Conservation (phyloP, 2,888 invertebrate genomes). For the Limnephilus auricula region DNA sequence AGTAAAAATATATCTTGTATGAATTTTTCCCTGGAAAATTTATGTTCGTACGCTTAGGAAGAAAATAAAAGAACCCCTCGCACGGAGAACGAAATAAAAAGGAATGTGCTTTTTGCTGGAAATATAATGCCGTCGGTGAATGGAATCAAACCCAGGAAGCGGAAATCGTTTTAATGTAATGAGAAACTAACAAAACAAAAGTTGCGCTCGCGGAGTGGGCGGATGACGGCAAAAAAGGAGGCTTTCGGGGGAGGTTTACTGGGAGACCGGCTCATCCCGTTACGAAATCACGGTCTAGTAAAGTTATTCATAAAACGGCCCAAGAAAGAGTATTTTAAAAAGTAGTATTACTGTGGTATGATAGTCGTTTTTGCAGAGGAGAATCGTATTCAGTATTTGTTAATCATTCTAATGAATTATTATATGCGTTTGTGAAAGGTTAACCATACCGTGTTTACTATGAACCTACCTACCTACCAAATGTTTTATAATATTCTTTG, state of each 20-base stretch:
- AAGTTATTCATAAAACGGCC: conserved; percentile 64
- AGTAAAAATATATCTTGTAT: background rate
- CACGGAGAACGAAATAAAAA: conserved; percentile 51
- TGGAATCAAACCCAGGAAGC: conserved; percentile 62
- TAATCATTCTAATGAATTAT: background rate
- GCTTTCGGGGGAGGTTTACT: conserved; percentile 28
- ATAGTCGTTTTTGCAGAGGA: background rate
- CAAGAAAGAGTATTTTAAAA: background rate
- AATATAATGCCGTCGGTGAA: conserved; percentile 64
- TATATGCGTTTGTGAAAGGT: background rate
- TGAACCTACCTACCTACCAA: too few species aligned
- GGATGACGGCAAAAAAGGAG: conserved; percentile 55
- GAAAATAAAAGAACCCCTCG: conserved; percentile 40
- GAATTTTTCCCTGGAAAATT: background rate
- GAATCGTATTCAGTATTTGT: background rate
- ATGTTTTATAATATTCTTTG: too few species aligned
- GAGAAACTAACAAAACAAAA: conserved; percentile 67
- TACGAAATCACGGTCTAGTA: conserved; percentile 65
- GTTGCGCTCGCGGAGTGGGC: conserved; percentile 67
- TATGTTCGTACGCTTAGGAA: background rate
- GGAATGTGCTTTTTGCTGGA: conserved; percentile 63
- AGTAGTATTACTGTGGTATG: background rate
- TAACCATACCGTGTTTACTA: background rate
- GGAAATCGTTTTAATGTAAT: conserved; percentile 66
- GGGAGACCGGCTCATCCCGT: conserved; percentile 60